phyloP scores from a whole-genome alignment of 1,140 invertebrate genomes.

The Aculops lycopersici region DNA sequence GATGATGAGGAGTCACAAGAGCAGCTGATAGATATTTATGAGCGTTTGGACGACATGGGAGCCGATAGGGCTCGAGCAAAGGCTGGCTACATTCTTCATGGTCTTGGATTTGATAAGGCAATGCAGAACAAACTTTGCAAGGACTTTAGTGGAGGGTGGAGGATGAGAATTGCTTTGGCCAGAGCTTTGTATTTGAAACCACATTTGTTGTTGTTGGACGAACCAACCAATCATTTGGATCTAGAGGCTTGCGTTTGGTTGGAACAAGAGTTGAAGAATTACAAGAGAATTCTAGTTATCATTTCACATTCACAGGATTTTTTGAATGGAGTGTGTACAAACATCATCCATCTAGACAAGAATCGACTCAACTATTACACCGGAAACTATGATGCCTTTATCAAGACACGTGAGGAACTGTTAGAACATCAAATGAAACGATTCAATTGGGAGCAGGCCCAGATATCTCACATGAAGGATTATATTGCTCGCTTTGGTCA shows the following conservation, averaged over 20 bases:
- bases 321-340: constrained; percentile 92
- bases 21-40: constrained; percentile 85
- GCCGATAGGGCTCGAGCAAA: constrained; percentile 74
- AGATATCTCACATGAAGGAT: constrained; percentile 98
- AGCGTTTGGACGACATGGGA: constrained; percentile 77
- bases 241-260: constrained; percentile 94
- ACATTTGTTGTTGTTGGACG: constrained; percentile 21
- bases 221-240: constrained; percentile 30
- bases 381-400: constrained; percentile 77
- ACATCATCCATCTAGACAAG: constrained; percentile 82
- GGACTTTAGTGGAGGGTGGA: constrained; percentile 91
- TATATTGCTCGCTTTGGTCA: constrained; percentile 98
- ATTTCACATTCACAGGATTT: constrained; percentile 99
- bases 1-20: constrained; percentile 76
- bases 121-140: constrained; percentile 74
- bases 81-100: constrained; percentile 71
- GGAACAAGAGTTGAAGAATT: constrained; percentile 77
- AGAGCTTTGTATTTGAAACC: constrained; percentile 21
- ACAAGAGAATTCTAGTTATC: constrained; percentile 85
- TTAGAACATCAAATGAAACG: constrained; percentile 95
- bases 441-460: constrained; percentile 98
- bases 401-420: constrained; percentile 61
- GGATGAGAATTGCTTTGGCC: constrained; percentile 97
- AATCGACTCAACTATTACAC: constrained; percentile 76
- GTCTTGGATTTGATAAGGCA: constrained; percentile 70